Evolutionary conservation across 2,888 invertebrate genomes (phyloP).

Genomic region (Cactoblastis cactorum): DNA sequence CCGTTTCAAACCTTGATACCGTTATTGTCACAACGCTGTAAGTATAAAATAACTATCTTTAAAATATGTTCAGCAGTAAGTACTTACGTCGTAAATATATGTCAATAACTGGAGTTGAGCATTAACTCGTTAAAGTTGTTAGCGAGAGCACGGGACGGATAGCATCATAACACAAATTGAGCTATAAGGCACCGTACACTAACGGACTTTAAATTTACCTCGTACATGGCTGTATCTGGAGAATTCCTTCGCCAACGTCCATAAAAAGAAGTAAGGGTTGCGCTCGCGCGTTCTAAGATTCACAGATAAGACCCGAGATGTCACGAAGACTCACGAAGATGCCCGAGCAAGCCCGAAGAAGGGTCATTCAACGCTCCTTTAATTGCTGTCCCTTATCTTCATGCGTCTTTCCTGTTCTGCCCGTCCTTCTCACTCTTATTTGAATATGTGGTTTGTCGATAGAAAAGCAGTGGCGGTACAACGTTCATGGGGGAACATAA

Average conservation of each 20-base stretch:
- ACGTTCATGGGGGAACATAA: conserved; percentile 48
- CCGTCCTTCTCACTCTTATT: conserved; percentile 46
- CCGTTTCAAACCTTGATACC: no score
- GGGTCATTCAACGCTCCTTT: conserved; percentile 68
- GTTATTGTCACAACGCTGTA: not conserved
- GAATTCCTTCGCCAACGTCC: conserved; percentile 32
- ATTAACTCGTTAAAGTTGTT: conserved; percentile 13
- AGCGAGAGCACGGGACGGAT: conserved; percentile 22
- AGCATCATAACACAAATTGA: conserved; percentile 36
- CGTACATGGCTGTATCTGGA: conserved; percentile 16
- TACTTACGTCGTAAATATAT: conserved; percentile 9
- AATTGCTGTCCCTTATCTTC: conserved; percentile 63
- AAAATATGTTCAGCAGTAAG: not conserved
- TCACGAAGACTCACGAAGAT: conserved; percentile 49
- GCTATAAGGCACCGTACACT: conserved; percentile 26
- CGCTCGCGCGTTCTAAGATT: conserved; percentile 58
- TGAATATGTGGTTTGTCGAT: conserved; percentile 55
- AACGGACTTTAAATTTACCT: conserved; percentile 13
- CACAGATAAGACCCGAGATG: conserved; percentile 52
- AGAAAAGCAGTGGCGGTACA: conserved; percentile 46
- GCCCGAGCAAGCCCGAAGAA: conserved; percentile 51
- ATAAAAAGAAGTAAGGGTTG: conserved; percentile 44
- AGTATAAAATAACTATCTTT: not conserved
- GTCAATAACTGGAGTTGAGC: conserved; percentile 10
- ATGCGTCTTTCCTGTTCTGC: conserved; percentile 27